Evolutionary conservation across 2,113 vertebrate genomes (phyloP), one percentile per base, ranked within the genome.

Genomic region (Cheirogaleus medius): DNA sequence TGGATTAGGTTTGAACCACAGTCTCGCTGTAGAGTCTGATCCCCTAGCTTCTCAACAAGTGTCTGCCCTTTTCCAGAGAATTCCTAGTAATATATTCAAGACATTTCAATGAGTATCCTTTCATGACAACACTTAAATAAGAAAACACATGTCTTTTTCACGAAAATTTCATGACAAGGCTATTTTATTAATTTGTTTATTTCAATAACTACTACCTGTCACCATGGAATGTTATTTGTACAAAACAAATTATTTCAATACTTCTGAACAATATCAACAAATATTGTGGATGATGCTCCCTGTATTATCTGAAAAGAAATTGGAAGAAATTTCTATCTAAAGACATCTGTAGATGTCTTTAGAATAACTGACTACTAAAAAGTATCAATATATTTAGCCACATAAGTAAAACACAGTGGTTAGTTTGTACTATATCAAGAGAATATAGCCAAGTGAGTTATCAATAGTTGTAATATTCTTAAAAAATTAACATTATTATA

Each of bases 401-500:
- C 5, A 3, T 56, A 78, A 73, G 44, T 71, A 47, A 95, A 91
- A 78, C 13, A 74, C 6, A 42, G 17, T 58, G 74, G 9, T 66
- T 86, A 42, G 4, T 87, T 74, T 89, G 20, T 52, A 76, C 47
- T 52, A 2, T 32, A 32, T 90, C 23, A 90, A 64, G 7, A 58
- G 17, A 52, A 13, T 60, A 39, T 10, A 81, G 29, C 23, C 23
- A 63, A 42, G 18, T 63, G 37, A 84, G 8, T 56, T 77, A 78
- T 71, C 23, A 54, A 29, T 77, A 60, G 15, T 47, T 73, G 29
- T 54, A 78, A 71, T 14, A 77, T 27, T 69, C 52, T 56, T 76
- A 42, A 66, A 94, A 47, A 91, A 42, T 95, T 58, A 32, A 69
- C 34, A 82, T 82, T 93, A 54, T 83, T 66, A 44, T 56, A 93